Evolutionary conservation across 2,113 vertebrate species (phyloP), one percentile per base, ranked within the genome.

Genomic region (Sylvilagus bachmani): DNA sequence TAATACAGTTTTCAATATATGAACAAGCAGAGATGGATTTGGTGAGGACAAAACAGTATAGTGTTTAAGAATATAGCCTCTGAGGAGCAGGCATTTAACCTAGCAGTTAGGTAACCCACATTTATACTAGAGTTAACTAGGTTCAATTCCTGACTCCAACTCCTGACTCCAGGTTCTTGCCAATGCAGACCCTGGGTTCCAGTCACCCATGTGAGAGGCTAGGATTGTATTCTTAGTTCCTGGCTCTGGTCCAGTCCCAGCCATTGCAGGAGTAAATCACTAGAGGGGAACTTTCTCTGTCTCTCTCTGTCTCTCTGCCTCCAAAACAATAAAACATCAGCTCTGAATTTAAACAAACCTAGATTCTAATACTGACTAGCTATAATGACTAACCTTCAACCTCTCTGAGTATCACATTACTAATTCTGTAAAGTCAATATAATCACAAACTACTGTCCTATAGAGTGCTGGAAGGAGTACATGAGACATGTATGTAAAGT

Each of bases 11-110:
- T 96, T 94, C 38, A 96, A 86, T 74, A 93, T 1, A 89, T 75
- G 53, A 82, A 75, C 14, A 96, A 91, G 69, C 86, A 96, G 12
- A 88, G n/a, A 79, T 84, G 61, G 91, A 16, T 89, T 62, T 95
- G 80, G 22, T 86, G 12, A 96, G 73, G 24, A 25, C 29, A 93
- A 92, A 96, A 91, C 17, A 89, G 7, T 79, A 49, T 0, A 79
- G 16, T 66, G 22, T 78, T 74, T 82, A 94, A 95, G 13, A 86
- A 94, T 9, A 81, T 0, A 90, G 69, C n/a, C 33, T 94, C 55
- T 5, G 55, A 58, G 55, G 6, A 19, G 13, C 17, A 58, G 55
- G 55, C 55, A 17, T 58, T 58, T 58, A 58, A 19, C 55, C 55
- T 58, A 58, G 55, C 19, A 19, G 14, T 58, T 58, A 58, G 55